Conservation (phyloP, 2,888 invertebrate genomes). For the Acanthopleura granulata region DNA sequence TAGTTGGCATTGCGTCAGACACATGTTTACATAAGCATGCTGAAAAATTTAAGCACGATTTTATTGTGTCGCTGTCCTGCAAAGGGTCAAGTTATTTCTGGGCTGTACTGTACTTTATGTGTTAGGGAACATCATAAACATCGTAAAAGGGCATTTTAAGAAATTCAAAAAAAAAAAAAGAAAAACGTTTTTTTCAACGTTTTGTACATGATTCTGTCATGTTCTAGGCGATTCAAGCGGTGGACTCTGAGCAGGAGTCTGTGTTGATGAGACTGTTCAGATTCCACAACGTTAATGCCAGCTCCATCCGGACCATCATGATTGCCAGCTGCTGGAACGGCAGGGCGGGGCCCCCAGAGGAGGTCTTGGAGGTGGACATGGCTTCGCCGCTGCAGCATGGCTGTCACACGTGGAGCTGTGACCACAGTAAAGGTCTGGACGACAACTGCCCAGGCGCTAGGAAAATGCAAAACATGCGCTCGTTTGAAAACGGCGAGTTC, state of each 20-base stretch:
- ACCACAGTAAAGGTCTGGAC: neutral
- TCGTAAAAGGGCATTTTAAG: no score
- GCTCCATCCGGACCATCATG: constrained; percentile 83
- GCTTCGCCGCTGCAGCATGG: neutral
- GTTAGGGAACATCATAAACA: no score
- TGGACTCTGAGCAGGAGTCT: constrained; percentile 83
- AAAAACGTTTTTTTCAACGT: no score
- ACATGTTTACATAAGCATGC: no score
- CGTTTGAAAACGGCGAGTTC: constrained; percentile 42
- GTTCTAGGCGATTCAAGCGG: constrained; percentile 79
- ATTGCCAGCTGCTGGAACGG: constrained; percentile 77
- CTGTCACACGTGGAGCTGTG: neutral
- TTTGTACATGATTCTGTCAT: neutral
- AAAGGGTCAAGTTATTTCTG: constrained; percentile 2
- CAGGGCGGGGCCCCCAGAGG: neutral
- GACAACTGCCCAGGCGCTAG: neutral
- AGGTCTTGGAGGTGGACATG: neutral
- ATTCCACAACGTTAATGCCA: constrained; percentile 84
- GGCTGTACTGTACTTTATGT: neutral
- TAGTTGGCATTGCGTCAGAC: no score
- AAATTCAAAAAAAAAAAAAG: no score
- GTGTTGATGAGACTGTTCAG: constrained; percentile 71
- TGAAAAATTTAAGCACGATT: no score
- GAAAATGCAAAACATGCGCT: constrained; percentile 25
- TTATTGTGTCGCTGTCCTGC: no score